A percentile compares a stretch with the other conserved stretches of the same genome.
These are phyloP conservation scores for Lomographa bimaculata DNA, from an alignment of 2,888 invertebrate genomes.

Conservation along the genomic window DNA sequence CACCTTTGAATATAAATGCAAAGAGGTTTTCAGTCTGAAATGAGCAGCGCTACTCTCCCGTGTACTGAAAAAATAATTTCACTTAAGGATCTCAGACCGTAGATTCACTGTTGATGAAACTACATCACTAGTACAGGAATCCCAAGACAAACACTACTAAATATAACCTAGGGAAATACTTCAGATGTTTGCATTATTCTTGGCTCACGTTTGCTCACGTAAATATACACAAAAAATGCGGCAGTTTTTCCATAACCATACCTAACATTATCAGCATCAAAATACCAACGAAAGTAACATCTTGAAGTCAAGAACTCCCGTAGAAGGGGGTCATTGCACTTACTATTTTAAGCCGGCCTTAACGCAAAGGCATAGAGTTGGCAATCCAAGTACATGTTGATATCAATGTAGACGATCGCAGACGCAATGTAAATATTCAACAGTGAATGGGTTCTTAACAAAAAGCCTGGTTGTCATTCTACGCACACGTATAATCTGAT, in stretches of 20 bases:
- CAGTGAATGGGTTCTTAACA: constrained; percentile 10
- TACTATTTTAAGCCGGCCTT: constrained; percentile 57
- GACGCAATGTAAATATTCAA: constrained; percentile 49
- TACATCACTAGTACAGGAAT: background rate
- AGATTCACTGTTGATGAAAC: background rate
- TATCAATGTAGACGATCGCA: constrained; percentile 78
- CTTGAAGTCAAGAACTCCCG: constrained; percentile 53
- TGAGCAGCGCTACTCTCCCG: background rate
- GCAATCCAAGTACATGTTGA: constrained; percentile 51
- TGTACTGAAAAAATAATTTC: background rate
- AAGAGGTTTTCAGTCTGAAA: constrained; percentile 2
- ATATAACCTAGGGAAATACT: constrained; percentile 9
- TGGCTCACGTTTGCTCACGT: constrained; percentile 13
- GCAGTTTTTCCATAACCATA: constrained; percentile 42
- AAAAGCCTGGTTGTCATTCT: background rate
- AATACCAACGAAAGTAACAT: constrained; percentile 73
- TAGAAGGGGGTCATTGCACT: constrained; percentile 71
- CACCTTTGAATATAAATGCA: constrained; percentile 3
- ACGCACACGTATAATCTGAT: constrained; percentile 4
- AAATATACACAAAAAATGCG: constrained; percentile 12
- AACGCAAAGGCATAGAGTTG: constrained; percentile 55
- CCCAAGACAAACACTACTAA: constrained; percentile 9
- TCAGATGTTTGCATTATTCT: constrained; percentile 2
- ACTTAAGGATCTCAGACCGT: background rate
- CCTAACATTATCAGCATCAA: constrained; percentile 53